Conservation (phyloP, 2,113 vertebrate genomes). For the Kryptolebias marmoratus region DNA sequence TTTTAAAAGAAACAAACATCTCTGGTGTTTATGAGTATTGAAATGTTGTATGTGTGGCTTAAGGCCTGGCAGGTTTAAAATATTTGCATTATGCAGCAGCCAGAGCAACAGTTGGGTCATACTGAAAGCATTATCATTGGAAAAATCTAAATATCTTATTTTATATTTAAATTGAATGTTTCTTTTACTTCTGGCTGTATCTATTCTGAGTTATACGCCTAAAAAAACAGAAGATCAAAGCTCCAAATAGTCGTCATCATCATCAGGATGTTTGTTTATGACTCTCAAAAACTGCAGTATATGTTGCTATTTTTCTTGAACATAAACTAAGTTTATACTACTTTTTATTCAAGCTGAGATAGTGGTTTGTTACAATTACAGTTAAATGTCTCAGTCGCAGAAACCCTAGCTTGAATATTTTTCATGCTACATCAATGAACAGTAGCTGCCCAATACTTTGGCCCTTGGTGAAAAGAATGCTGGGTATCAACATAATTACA, state of each 20-base stretch:
- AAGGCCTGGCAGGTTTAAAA: background rate
- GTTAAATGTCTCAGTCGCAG: background rate
- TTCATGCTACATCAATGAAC: slow-evolving; percentile 31
- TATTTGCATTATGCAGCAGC: background rate
- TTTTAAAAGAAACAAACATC: background rate
- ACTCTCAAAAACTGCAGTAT: background rate
- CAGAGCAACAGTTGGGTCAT: background rate
- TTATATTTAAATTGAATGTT: background rate
- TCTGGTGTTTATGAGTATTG: background rate
- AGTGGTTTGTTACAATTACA: slow-evolving; percentile 6
- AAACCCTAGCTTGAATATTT: slow-evolving; percentile 12
- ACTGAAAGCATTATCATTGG: background rate
- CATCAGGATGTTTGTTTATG: slow-evolving; percentile 14
- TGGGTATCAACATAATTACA: slow-evolving; percentile 1
- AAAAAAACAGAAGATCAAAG: slow-evolving; percentile 12
- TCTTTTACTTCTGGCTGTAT: background rate
- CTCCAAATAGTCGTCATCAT: slow-evolving; percentile 5
- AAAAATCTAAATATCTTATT: no score
- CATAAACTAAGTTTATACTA: slow-evolving; percentile 1
- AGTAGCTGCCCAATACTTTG: slow-evolving; percentile 22
- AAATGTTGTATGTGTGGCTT: background rate
- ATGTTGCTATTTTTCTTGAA: background rate
- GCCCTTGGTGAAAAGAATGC: slow-evolving; percentile 17
- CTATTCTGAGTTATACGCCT: background rate
- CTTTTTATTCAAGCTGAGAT: background rate